Conservation (phyloP, 2,888 invertebrate species). For the Drosophila anomalata region DNA sequence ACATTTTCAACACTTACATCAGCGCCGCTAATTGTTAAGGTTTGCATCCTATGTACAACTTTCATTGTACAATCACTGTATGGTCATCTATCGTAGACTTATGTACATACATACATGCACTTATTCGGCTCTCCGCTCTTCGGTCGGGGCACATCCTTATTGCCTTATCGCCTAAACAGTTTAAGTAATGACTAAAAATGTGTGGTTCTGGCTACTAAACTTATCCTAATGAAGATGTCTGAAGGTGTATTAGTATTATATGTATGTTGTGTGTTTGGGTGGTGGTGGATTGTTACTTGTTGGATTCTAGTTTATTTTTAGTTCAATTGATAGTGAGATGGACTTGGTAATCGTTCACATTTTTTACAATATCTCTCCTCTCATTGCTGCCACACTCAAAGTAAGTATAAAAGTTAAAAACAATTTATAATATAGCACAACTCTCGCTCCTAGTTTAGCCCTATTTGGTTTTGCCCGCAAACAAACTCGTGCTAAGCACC, state of each 20-base stretch:
- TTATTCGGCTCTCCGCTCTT: conserved; percentile 12
- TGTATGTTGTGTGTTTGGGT: conserved; percentile 2
- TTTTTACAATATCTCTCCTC: conserved; percentile 32
- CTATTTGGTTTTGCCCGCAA: conserved; percentile 63
- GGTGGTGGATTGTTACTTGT: conserved; percentile 15
- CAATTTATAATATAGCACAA: conserved; percentile 46
- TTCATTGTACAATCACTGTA: conserved; percentile 42
- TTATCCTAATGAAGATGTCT: conserved; percentile 44
- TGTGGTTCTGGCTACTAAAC: conserved; percentile 32
- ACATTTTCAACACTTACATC: conserved; percentile 65
- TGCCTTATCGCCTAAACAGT: conserved; percentile 41
- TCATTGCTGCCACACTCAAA: conserved; percentile 12
- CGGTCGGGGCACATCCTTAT: conserved; percentile 24
- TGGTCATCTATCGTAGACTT: conserved; percentile 57
- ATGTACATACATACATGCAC: conserved; percentile 54
- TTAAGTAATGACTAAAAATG: conserved; percentile 65
- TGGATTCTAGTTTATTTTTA: conserved; percentile 24
- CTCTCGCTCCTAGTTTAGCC: conserved; percentile 45
- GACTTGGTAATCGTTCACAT: conserved; percentile 24
- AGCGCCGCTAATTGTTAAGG: conserved; percentile 60
- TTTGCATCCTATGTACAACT: conserved; percentile 60
- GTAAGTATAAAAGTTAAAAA: conserved; percentile 34
- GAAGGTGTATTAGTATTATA: conserved; percentile 9
- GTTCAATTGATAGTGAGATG: conserved; percentile 33
- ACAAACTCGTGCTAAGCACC: conserved; percentile 70